Base-by-base conservation (phyloP, 2,797 vertebrate genomes). In the Pseudochirops cupreus region DNA sequence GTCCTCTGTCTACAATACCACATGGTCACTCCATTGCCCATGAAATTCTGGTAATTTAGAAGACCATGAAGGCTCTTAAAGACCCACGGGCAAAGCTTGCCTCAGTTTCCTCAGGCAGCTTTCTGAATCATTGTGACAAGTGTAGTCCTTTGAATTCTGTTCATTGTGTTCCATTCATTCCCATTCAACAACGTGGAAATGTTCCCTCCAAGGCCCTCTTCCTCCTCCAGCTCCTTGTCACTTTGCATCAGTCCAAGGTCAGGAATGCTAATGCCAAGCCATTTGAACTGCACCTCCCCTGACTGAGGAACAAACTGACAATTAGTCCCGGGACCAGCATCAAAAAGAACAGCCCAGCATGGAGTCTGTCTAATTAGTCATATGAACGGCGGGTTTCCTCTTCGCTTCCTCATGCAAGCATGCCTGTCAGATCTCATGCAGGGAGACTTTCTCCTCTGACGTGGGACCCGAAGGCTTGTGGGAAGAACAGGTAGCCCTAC, bases 341-440 rank as follows among this genome's bases (percentile, higher is more conserved):
- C 99, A 99, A 99, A 99, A 99, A 99, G 99, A 99, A 99, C 98
- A 98, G 99, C 99, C 62, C 99, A 99, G 99, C 99, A 96, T 99
- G 99, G 99, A 99, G 99, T 98, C 99, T 97, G 98, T 99, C 99
- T 99, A 99, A 99, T 99, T 99, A 99, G 99, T 99, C 99, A 99
- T 99, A 99, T 99, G 99, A 99, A 99, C 99, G 5, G 99, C 99
- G 99, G 98, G 98, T 98, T 99, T 99, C 98, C 98, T 98, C 98
- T 98, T 98, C 98, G 98, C 98, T 99, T 99, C 98, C 99, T 98
- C 98, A 96, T 96, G 97, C 98, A 97, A 98, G 97, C 98, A 99
- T 98, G 99, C 99, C 99, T 99, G 98, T 99, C 99, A 98, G 98
- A 98, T 98, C 98, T 98, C 95, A 98, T 99, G 97, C 97, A 93